Conservation (phyloP, 2,797 vertebrate species). For the Hipposideros larvatus region DNA sequence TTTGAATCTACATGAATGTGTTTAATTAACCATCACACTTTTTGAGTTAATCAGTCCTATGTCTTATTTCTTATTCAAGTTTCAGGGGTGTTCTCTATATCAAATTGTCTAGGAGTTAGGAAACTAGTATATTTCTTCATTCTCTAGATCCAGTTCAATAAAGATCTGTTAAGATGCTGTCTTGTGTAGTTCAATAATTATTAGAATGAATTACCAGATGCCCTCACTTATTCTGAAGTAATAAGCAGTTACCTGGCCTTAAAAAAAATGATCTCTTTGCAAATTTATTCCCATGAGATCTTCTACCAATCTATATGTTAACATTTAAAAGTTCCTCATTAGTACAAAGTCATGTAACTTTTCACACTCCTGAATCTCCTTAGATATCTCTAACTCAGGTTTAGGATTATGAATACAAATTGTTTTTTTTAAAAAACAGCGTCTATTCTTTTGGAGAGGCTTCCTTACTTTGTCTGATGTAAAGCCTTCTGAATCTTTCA, state of each 20-base stretch:
- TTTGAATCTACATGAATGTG: neutral
- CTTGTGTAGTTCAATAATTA: neutral
- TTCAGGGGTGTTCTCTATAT: neutral
- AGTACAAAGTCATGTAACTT: slow-evolving; percentile 14
- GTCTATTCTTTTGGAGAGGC: neutral
- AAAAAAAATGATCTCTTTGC: neutral
- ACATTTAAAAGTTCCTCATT: slow-evolving; percentile 63
- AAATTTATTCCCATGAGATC: neutral
- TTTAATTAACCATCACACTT: neutral
- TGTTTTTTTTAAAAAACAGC: neutral
- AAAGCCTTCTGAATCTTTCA: neutral
- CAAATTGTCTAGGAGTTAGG: neutral
- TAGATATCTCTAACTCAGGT: neutral
- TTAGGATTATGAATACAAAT: neutral
- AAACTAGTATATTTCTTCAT: neutral
- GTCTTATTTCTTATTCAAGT: neutral
- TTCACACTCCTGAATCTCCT: neutral
- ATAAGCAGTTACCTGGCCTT: neutral
- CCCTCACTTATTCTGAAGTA: slow-evolving; percentile 19
- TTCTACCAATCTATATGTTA: slow-evolving; percentile 44
- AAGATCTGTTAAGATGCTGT: neutral
- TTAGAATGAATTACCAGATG: slow-evolving; percentile 23
- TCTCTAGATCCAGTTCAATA: neutral
- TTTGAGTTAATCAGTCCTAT: neutral
- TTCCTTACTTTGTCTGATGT: neutral